Evolutionary conservation across 1,140 invertebrate genomes (phyloP).

Genomic region (Agrypnia vestita): DNA sequence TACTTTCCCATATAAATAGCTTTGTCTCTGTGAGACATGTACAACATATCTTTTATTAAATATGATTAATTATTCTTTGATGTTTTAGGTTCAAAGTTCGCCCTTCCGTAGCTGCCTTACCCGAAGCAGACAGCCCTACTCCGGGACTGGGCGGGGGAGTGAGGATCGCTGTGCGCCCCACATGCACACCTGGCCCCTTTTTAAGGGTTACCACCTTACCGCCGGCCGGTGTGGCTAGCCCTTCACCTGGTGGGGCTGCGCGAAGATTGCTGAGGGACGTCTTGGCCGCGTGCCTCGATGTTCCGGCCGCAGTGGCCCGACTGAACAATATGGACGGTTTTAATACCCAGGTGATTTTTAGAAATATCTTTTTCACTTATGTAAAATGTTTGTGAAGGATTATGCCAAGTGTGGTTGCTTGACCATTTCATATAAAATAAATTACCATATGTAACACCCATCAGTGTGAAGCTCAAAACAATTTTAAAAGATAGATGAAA

Average conservation of each 20-base stretch:
- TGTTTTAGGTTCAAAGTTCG: constrained; percentile 62
- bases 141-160: constrained; percentile 52
- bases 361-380: neutral
- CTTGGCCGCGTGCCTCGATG: constrained; percentile 57
- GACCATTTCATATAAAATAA: no score
- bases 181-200: constrained; percentile 42
- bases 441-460: no score
- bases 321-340: constrained; percentile 47
- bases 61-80: no score
- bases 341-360: constrained; percentile 48
- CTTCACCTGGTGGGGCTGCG: constrained; percentile 62
- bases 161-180: constrained; percentile 47
- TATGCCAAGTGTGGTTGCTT: no score
- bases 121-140: constrained; percentile 59
- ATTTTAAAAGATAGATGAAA: no score
- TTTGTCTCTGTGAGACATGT: no score
- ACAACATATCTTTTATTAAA: no score
- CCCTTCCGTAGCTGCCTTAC: constrained; percentile 54
- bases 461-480: no score
- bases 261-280: constrained; percentile 54
- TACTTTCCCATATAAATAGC: no score
- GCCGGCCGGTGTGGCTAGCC: constrained; percentile 18
- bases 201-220: constrained; percentile 32
- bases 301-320: constrained; percentile 63
- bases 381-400: no score